phyloP scores from a whole-genome alignment of 2,113 vertebrate species.

The Oxyruncus cristatus region DNA sequence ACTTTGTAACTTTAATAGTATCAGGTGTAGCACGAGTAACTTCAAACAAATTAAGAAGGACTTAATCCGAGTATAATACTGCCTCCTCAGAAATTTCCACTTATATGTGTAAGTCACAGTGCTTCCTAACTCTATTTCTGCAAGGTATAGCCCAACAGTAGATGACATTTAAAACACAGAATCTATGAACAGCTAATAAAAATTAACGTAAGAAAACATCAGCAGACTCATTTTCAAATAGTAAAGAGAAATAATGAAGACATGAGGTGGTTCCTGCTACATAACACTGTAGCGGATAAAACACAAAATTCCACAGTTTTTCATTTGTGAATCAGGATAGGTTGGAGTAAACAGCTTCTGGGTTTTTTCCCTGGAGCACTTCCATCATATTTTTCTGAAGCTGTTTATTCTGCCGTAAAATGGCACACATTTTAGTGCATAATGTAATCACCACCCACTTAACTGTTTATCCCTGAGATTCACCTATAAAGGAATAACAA shows the following conservation, averaged over 20 bases:
- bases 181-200: neutral
- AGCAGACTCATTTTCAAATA: neutral
- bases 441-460: neutral
- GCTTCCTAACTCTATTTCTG: neutral
- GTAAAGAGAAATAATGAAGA: neutral
- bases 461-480: neutral
- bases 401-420: neutral
- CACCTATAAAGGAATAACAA: neutral
- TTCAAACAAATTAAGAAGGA: neutral
- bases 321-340: neutral
- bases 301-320: neutral
- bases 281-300: neutral
- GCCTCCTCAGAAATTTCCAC: neutral
- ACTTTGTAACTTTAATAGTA: neutral
- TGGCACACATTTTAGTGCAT: neutral
- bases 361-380: neutral
- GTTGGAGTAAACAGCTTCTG: neutral
- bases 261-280: neutral
- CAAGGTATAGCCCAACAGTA: neutral
- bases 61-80: neutral
- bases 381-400: neutral
- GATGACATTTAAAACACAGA: neutral
- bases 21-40: neutral
- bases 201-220: neutral
- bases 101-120: neutral